A percentile compares a stretch with the other conserved stretches of the same genome.
Conservation (phyloP, 1,140 invertebrate species). For the Aphelenchoides fujianensis region DNA sequence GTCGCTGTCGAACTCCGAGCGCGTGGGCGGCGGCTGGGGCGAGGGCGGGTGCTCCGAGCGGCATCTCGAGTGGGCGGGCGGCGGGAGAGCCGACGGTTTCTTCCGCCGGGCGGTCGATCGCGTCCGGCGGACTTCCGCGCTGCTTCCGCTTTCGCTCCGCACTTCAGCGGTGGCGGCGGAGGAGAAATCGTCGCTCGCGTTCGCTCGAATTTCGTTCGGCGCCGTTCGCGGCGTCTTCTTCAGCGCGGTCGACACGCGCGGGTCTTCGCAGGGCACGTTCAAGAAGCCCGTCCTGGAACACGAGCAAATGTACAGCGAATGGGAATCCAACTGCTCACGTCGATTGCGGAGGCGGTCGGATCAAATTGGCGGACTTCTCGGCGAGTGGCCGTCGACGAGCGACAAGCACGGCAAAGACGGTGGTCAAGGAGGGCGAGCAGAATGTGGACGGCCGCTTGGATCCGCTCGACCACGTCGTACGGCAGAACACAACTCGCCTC, state of each 20-base stretch:
- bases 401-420: constrained; percentile 22
- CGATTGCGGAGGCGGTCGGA: no score
- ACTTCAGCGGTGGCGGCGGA: constrained; percentile 3
- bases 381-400: background rate
- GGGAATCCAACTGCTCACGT: no score
- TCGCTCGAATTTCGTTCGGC: background rate
- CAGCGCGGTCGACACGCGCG: background rate
- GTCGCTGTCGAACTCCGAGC: background rate
- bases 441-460: constrained; percentile 34
- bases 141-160: background rate
- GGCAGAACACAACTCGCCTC: constrained; percentile 22
- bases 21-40: background rate
- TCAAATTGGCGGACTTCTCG: background rate
- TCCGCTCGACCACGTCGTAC: constrained; percentile 23
- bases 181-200: constrained; percentile 13
- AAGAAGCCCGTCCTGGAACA: background rate
- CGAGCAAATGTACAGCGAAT: background rate
- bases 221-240: background rate
- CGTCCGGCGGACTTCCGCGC: background rate
- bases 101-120: background rate
- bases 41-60: background rate
- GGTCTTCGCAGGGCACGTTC: background rate
- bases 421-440: constrained; percentile 35
- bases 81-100: background rate
- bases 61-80: background rate